Percentiles rank a stretch among this genome's conserved stretches.
These are phyloP conservation scores for Watsonalla binaria DNA, from an alignment of 2,888 invertebrate species.

Conservation along the genomic window DNA sequence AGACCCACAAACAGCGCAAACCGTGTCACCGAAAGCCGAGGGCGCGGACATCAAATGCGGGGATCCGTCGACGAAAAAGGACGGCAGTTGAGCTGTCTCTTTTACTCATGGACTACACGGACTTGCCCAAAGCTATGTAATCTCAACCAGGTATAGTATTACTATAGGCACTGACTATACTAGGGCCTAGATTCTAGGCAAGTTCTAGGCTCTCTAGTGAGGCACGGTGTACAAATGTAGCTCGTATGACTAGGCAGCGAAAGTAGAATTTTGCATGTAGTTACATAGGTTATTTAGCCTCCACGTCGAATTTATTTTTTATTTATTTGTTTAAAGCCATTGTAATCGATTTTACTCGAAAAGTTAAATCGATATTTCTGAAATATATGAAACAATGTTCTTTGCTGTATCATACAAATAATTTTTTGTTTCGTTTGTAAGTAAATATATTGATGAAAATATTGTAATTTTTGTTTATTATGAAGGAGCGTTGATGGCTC, in stretches of 20 bases:
- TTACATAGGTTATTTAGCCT: not conserved
- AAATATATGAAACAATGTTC: too few relatives aligned
- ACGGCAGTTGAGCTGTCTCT: constrained; percentile 64
- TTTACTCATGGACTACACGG: constrained; percentile 44
- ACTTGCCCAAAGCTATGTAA: constrained; percentile 72
- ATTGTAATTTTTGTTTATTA: too few relatives aligned
- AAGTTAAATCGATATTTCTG: not conserved
- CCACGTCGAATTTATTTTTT: constrained; percentile 17
- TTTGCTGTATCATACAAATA: too few relatives aligned
- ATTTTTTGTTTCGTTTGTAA: too few relatives aligned
- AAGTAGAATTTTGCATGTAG: constrained; percentile 20
- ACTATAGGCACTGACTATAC: constrained; percentile 55
- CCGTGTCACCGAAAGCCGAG: constrained; percentile 52
- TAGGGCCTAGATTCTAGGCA: constrained; percentile 26
- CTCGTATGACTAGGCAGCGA: constrained; percentile 27
- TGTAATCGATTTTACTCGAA: not conserved
- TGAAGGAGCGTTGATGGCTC: too few relatives aligned
- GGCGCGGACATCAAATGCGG: constrained; percentile 37
- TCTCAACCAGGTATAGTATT: constrained; percentile 70
- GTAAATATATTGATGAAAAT: too few relatives aligned
- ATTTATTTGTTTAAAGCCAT: not conserved
- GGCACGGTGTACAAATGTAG: constrained; percentile 46
- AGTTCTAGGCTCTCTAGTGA: constrained; percentile 23
- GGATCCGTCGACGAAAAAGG: constrained; percentile 41
- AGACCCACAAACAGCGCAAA: constrained; percentile 52